phyloP scores from a whole-genome alignment of 2,888 invertebrate species.

The Chromoteleia sp. region DNA sequence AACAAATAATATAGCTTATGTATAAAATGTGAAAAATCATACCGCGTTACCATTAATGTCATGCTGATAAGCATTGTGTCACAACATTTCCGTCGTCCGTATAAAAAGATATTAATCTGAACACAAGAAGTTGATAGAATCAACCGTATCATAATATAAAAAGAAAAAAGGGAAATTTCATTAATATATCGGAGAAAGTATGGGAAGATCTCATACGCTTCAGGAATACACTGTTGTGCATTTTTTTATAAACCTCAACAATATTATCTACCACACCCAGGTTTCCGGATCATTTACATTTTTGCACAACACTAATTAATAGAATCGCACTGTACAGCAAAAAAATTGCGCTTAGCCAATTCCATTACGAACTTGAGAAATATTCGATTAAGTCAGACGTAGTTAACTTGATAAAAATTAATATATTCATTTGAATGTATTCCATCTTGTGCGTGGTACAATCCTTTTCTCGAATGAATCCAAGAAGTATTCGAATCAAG shows the following conservation, averaged over 20 bases:
- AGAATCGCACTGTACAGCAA: too few species aligned
- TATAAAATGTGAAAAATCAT: background rate
- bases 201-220: slow-evolving; percentile 51
- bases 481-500: too few species aligned
- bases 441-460: too few species aligned
- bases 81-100: slow-evolving; percentile 26
- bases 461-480: too few species aligned
- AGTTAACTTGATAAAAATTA: too few species aligned
- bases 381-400: too few species aligned
- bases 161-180: slow-evolving; percentile 46
- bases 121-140: slow-evolving; percentile 24
- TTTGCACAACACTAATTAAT: slow-evolving; percentile 24
- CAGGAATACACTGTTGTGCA: slow-evolving; percentile 29
- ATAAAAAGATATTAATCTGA: slow-evolving; percentile 40
- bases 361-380: too few species aligned
- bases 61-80: slow-evolving; percentile 21
- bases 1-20: background rate
- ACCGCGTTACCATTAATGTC: background rate
- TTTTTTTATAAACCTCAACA: slow-evolving; percentile 32
- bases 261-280: slow-evolving; percentile 57
- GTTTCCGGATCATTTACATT: slow-evolving; percentile 52
- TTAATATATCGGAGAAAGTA: slow-evolving; percentile 56
- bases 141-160: slow-evolving; percentile 24
- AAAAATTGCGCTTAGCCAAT: slow-evolving; percentile 7
- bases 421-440: too few species aligned